A percentile compares a stretch with the other conserved stretches of the same genome.
Conservation (phyloP, 2,888 invertebrate genomes). For the Crossocerus cetratus region DNA sequence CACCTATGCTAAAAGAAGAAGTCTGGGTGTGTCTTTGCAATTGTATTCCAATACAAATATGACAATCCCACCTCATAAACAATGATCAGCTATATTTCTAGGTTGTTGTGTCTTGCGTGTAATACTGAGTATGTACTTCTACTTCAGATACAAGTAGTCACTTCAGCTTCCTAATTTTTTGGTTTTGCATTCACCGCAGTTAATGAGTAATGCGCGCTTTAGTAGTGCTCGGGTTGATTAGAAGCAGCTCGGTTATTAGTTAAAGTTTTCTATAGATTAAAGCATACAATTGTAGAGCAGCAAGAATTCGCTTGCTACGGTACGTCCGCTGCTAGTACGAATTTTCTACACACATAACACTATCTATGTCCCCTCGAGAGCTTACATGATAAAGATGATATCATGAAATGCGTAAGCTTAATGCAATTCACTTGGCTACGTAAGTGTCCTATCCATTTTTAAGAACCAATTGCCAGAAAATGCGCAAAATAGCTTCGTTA, state of each 20-base stretch:
- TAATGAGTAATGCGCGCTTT: conserved; percentile 13
- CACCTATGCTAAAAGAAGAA: conserved; percentile 3
- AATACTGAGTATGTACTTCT: conserved; percentile 63
- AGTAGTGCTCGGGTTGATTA: conserved; percentile 9
- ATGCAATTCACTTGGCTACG: conserved; percentile 58
- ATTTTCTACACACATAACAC: no score
- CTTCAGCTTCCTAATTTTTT: conserved; percentile 1
- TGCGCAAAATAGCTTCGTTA: neutral
- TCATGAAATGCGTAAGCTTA: conserved; percentile 30
- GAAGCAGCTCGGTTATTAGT: no score
- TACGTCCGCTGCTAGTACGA: no score
- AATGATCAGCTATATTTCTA: conserved; percentile 66
- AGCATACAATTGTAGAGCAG: no score
- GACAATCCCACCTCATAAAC: conserved; percentile 42
- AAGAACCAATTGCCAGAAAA: neutral
- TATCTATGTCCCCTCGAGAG: no score
- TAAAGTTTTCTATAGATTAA: no score
- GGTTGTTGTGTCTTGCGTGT: conserved; percentile 69
- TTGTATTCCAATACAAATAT: conserved; percentile 34
- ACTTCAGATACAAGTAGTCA: conserved; percentile 1
- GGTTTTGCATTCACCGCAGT: conserved; percentile 11
- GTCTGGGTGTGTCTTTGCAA: conserved; percentile 58
- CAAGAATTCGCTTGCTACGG: no score
- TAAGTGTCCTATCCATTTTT: conserved; percentile 53
- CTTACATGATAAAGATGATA: neutral